Base-by-base conservation (phyloP, 2,888 invertebrate genomes). In the Polylopha cassiicola region DNA sequence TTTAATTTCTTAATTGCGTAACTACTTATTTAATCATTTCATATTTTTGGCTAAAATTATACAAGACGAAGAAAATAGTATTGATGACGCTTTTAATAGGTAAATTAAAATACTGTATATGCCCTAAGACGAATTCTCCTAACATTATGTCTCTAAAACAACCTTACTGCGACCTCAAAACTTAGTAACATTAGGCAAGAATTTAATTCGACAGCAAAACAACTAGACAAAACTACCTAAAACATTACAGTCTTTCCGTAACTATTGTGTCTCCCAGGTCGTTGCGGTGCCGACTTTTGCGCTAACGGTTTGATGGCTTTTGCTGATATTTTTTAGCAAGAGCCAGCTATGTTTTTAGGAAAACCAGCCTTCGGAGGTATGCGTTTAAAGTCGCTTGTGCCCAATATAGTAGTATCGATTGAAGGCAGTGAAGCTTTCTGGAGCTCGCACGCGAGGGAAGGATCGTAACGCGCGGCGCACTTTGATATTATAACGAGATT, bases 401-500 rank as follows among this genome's bases (percentile, higher is more conserved):
- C 59, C 65, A 62, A 60, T 65, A 70, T 68, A 59, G 53, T 58
- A 51, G 56, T 79, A 80, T 79, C 70, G 80, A 80, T 77, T 76
- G 65, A 65, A 65, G 59, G 61, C 58, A 64, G 56, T 55, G 64
- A 67, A 71, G 71, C 71, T 70, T 73, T 72, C 69, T 54, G 60
- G 69, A 74, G 73, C 72, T 69, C 61, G 70, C 75, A 79, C 77
- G 79, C 76, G 63, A 77, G 66, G 71, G 65, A 70, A 68, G 67
- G 66, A 73, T 57, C 57, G 68, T 73, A 73, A 68, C 66, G 66
- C 68, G 66, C 63, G 65, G 63, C 64, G 60, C 58, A 67, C 65
- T 73, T 70, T 69, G 71, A 73, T 73, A 69, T 71, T 73, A 65
- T 70, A 70, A 73, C 65, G 58, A 71, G 71, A 76, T 75, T 73